Base-by-base conservation (phyloP, 2,888 invertebrate genomes). In the Thelaira solivaga region DNA sequence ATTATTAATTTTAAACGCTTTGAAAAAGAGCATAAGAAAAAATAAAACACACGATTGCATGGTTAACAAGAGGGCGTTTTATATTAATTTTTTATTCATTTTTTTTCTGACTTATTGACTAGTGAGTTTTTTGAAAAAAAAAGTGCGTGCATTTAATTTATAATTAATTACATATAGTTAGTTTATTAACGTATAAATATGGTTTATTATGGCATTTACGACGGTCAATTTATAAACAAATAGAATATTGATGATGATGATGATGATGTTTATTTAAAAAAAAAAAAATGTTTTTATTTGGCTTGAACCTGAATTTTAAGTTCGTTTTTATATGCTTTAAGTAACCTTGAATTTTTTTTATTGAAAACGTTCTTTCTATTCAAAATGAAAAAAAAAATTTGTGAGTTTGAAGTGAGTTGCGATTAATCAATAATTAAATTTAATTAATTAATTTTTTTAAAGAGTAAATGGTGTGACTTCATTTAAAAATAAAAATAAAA, bases 151-250 rank as follows among this genome's bases (percentile, higher is more conserved):
- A 74, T 62, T 78, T 78, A 78, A 74, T 78, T 74, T 65, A 55
- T 74, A 78, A 78, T 78, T 71, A 78, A 71, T 69, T 55, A 55
- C 53, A 29, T 39, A 16, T 18, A 8, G 45, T 61, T 18, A 39
- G 29, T 4, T 26, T 26, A 57, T 4, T 20, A 41, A 55, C 29
- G 26, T 43, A 22, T 29, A 31, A 22, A 18, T 78, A 78, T 78
- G 61, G 65, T 62, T 39, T 69, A 45, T 77, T 67, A 74, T 79
- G 73, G 83, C 85, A 82, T 78, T 81, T 76, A 73, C 76, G 81
- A 81, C 74, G 82, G 81, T 36, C 81, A 82, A 74, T 79, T 29
- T 26, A 55, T 51, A 67, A 79, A 74, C 71, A 67, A 73, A 61
- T 76, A 73, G 78, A 81, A 81, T 81, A 72, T 57, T 77, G 68